Conservation (phyloP, 35 echinoderm and acorn worm species). For the Apostichopus californicus region DNA sequence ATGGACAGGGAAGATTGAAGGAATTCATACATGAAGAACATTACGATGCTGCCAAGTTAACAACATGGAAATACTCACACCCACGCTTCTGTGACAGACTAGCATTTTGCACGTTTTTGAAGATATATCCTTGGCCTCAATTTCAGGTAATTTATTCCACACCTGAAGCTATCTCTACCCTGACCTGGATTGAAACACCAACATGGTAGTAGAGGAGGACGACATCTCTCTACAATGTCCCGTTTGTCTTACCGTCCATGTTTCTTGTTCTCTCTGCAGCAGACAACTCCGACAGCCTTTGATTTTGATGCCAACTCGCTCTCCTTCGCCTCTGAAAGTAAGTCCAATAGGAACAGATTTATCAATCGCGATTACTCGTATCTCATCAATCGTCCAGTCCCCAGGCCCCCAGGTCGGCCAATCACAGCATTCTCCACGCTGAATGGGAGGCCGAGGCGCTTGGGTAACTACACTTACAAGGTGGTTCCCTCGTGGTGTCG, state of each 20-base stretch:
- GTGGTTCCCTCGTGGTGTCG: background rate
- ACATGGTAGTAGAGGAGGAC: no score
- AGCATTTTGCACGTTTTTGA: no score
- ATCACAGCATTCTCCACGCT: background rate
- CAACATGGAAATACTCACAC: no score
- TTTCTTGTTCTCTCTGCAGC: background rate
- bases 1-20: no score
- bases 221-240: no score
- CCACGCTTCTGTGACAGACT: no score
- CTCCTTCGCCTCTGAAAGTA: constrained; percentile 44
- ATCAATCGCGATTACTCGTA: constrained; percentile 18
- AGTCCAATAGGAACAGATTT: constrained; percentile 10
- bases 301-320: constrained; percentile 38
- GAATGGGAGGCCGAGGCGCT: background rate
- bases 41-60: no score
- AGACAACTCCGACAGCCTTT: background rate
- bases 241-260: background rate
- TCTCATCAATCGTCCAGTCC: constrained; percentile 44
- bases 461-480: background rate
- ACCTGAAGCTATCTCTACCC: no score
- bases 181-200: no score
- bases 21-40: no score
- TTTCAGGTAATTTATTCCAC: no score
- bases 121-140: no score
- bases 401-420: background rate